These are phyloP conservation scores for Nemotelus pantherinus DNA, from an alignment of 2,888 invertebrate genomes.

Conservation along the genomic window DNA sequence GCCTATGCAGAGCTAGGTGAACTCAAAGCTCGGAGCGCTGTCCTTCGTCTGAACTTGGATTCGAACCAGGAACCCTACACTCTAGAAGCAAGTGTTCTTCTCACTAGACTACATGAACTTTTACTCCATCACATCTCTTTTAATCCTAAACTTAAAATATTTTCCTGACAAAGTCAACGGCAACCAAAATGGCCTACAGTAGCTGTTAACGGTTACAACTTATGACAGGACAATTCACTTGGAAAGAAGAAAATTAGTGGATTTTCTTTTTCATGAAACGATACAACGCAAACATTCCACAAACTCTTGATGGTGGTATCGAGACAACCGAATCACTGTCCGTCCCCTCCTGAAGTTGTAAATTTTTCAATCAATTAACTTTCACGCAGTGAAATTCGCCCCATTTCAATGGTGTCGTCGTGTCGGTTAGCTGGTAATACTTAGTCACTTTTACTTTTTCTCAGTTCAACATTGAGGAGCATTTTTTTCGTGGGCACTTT, in stretches of 20 bases:
- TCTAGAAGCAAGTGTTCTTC: too few species aligned
- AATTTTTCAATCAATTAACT: conserved; percentile 51
- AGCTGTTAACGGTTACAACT: conserved; percentile 43
- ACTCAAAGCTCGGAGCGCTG: too few species aligned
- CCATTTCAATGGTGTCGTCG: background rate
- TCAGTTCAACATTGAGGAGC: background rate
- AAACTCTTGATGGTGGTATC: background rate
- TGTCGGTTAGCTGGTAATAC: too few species aligned
- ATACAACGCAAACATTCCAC: conserved; percentile 11
- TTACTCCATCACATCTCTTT: too few species aligned
- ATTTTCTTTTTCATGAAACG: background rate
- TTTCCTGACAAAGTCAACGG: too few species aligned
- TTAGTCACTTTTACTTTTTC: too few species aligned
- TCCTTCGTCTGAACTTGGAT: too few species aligned
- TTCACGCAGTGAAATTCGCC: conserved; percentile 36
- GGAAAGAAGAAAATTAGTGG: conserved; percentile 37
- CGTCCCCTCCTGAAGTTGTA: conserved; percentile 12
- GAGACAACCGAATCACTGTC: conserved; percentile 5
- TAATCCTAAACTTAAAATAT: too few species aligned
- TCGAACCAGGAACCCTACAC: too few species aligned
- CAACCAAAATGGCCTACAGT: too few species aligned
- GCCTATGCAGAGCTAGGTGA: too few species aligned
- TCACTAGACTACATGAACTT: too few species aligned
- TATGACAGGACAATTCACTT: conserved; percentile 48
- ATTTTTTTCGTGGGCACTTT: background rate